Conservation (phyloP, 2,797 vertebrate genomes). For the Antrozous pallidus region DNA sequence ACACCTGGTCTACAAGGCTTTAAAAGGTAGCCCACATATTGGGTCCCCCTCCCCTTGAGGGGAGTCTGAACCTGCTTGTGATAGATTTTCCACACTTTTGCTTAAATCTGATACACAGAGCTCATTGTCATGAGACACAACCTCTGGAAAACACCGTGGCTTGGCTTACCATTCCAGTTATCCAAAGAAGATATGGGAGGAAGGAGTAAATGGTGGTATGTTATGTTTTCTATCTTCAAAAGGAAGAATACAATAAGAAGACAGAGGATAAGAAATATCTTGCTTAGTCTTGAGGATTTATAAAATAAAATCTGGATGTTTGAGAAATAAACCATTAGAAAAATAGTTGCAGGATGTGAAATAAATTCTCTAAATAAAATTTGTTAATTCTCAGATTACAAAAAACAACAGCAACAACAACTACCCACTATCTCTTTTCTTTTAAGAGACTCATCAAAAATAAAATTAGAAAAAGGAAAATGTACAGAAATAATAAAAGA, state of each 20-base stretch:
- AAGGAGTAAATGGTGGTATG: neutral
- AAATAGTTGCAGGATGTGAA: neutral
- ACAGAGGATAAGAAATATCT: neutral
- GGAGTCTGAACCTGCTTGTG: no score
- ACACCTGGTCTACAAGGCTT: no score
- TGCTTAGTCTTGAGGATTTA: neutral
- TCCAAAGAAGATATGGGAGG: neutral
- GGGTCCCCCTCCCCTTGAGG: no score
- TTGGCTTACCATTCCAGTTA: no score
- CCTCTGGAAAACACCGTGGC: no score
- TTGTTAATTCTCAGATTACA: neutral
- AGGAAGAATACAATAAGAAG: neutral
- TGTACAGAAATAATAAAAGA: neutral
- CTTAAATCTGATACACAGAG: no score
- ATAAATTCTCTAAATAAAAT: neutral
- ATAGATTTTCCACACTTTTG: no score
- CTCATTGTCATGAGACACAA: no score
- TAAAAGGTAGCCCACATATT: no score
- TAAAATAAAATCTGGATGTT: neutral
- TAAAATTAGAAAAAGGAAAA: neutral
- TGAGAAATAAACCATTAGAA: neutral
- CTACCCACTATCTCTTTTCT: neutral
- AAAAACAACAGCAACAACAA: neutral
- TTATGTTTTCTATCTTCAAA: neutral
- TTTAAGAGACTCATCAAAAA: neutral